These are phyloP conservation scores for Phaonia tiefii DNA, from an alignment of 2,888 invertebrate species.

Conservation along the genomic window DNA sequence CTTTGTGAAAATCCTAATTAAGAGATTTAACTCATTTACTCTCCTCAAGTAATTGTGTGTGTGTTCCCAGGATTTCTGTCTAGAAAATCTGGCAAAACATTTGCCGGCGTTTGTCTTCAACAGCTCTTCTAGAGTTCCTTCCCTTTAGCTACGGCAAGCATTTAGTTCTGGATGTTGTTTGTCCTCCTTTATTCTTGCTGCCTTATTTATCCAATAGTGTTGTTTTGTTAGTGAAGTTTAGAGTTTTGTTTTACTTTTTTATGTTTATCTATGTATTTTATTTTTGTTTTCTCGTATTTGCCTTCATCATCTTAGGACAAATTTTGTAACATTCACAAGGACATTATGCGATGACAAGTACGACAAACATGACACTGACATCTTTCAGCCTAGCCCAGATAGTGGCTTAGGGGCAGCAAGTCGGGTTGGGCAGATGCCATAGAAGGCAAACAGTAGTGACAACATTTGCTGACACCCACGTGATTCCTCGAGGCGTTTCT, in stretches of 20 bases:
- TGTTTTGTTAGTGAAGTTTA: not conserved
- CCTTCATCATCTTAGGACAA: not conserved
- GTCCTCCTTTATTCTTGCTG: not conserved
- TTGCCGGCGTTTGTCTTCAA: no score
- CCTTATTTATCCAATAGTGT: not conserved
- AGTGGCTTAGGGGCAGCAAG: no score
- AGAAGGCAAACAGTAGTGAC: slow-evolving; percentile 45
- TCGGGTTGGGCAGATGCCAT: no score
- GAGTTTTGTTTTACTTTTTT: slow-evolving; percentile 1
- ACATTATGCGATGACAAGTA: not conserved
- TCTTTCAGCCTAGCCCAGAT: slow-evolving; percentile 36
- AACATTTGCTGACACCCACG: slow-evolving; percentile 53
- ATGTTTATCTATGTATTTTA: slow-evolving; percentile 9
- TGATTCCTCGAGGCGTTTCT: slow-evolving; percentile 44
- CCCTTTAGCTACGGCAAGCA: not conserved
- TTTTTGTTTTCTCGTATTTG: no score
- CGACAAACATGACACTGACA: slow-evolving; percentile 5
- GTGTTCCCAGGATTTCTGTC: no score
- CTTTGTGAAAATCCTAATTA: slow-evolving; percentile 20
- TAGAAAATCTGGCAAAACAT: no score
- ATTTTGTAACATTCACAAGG: not conserved
- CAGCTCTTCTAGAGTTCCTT: no score
- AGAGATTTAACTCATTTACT: not conserved
- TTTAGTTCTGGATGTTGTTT: not conserved
- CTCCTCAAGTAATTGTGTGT: not conserved